Evolutionary conservation across 2,888 invertebrate species (phyloP).

Genomic region (Oscheius myriophilus): DNA sequence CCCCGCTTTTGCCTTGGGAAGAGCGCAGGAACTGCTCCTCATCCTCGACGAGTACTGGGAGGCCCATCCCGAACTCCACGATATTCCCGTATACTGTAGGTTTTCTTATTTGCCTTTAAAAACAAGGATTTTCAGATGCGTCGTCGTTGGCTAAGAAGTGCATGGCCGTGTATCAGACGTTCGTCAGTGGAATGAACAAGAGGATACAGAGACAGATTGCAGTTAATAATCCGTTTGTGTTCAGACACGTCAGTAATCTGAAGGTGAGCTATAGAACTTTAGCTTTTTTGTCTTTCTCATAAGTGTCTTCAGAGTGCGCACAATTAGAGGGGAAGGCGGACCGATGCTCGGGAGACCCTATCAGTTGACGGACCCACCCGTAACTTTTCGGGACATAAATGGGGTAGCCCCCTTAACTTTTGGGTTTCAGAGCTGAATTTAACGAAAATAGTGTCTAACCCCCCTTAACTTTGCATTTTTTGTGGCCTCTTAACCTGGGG

Average conservation of each 20-base stretch:
- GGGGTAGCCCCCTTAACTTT: too few species aligned
- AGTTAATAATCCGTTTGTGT: slow-evolving; percentile 97
- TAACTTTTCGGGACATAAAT: too few species aligned
- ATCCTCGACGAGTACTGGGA: slow-evolving; percentile 92
- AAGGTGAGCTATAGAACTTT: slow-evolving; percentile 67
- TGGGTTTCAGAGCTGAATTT: too few species aligned
- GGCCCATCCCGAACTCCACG: slow-evolving; percentile 93
- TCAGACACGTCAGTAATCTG: slow-evolving; percentile 84
- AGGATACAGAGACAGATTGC: slow-evolving; percentile 94
- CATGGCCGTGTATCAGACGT: slow-evolving; percentile 99
- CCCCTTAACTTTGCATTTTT: too few species aligned
- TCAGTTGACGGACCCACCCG: too few species aligned
- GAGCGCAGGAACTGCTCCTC: slow-evolving; percentile 79
- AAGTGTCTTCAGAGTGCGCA: too few species aligned
- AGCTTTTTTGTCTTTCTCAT: too few species aligned
- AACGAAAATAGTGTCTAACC: too few species aligned
- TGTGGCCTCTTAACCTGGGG: too few species aligned
- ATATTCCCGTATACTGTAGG: slow-evolving; percentile 91
- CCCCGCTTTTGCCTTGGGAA: slow-evolving; percentile 96
- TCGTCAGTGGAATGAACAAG: slow-evolving; percentile 99
- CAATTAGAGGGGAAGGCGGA: too few species aligned
- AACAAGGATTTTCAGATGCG: slow-evolving; percentile 77
- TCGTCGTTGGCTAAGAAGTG: slow-evolving; percentile 98
- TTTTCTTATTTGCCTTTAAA: background rate
- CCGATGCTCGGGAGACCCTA: too few species aligned